These are phyloP conservation scores for Xenotilapia longispinis DNA, from an alignment of 2,113 vertebrate genomes.

Conservation along the genomic window DNA sequence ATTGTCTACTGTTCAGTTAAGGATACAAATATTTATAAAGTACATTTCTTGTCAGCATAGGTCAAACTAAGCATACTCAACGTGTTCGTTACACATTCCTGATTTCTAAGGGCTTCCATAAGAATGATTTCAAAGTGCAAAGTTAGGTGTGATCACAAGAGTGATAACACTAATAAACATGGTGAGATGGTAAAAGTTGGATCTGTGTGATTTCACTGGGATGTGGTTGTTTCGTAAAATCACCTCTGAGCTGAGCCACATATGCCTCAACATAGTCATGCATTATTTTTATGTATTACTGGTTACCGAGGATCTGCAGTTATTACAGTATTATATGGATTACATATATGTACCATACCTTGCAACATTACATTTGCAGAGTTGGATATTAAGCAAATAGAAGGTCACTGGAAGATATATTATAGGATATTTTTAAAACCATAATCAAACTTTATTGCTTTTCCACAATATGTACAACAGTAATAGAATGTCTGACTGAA, in stretches of 20 bases:
- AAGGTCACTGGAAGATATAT: not conserved
- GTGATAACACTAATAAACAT: not conserved
- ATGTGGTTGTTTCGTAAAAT: not conserved
- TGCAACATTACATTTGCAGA: not conserved
- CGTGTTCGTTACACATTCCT: not conserved
- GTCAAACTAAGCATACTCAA: not conserved
- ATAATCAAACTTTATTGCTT: not conserved
- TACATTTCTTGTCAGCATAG: not conserved
- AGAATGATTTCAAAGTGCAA: not conserved
- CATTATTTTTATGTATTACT: not conserved
- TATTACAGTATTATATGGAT: not conserved
- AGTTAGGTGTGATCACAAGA: not conserved
- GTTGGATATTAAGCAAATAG: not conserved
- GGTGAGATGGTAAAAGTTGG: not conserved
- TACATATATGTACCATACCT: not conserved
- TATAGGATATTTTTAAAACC: not conserved
- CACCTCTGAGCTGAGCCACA: not conserved
- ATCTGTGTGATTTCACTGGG: not conserved
- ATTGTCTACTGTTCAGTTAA: not conserved
- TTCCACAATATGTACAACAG: not conserved
- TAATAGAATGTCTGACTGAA: not conserved
- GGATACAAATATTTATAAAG: not conserved
- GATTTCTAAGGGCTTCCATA: not conserved
- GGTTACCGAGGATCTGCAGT: not conserved
- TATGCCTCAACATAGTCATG: not conserved